Evolutionary conservation across 2,797 vertebrate species (phyloP).

Genomic region (Sebastes taczanowskii): DNA sequence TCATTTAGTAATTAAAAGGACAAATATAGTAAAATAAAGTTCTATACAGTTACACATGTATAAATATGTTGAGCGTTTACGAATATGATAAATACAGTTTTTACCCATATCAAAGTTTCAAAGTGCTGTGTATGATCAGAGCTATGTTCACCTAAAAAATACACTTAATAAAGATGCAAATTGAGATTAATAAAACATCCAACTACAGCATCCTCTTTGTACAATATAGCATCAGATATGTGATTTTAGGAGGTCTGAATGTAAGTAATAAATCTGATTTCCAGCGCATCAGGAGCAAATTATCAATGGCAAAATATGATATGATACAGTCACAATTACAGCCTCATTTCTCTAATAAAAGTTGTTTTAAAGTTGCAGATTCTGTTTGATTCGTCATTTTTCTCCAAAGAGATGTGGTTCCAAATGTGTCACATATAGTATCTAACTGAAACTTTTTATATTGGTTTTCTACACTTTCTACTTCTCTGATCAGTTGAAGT

Average conservation of each 20-base stretch:
- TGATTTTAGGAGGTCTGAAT: constrained; percentile 1
- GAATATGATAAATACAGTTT: constrained; percentile 49
- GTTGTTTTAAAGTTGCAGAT: not conserved
- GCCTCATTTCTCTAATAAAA: not conserved
- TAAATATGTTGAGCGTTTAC: constrained; percentile 54
- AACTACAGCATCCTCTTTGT: constrained; percentile 43
- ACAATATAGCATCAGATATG: constrained; percentile 3
- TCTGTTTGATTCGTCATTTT: not conserved
- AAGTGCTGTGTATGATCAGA: constrained; percentile 53
- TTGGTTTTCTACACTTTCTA: not conserved
- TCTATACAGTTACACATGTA: constrained; percentile 58
- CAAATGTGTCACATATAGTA: not conserved
- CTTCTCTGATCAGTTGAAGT: not conserved
- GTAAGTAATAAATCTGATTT: constrained; percentile 17
- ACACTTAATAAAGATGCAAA: constrained; percentile 57
- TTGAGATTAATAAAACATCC: constrained; percentile 45
- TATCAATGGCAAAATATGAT: constrained; percentile 1
- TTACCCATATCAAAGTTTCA: constrained; percentile 55
- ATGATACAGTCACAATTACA: constrained; percentile 7
- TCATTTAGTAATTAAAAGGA: constrained; percentile 57
- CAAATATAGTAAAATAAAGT: constrained; percentile 65
- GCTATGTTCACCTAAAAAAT: constrained; percentile 53
- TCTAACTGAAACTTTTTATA: not conserved
- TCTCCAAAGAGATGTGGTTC: not conserved
- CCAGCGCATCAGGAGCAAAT: constrained; percentile 15